Conservation (phyloP, 2,113 vertebrate genomes). For the Thomomys bottae region DNA sequence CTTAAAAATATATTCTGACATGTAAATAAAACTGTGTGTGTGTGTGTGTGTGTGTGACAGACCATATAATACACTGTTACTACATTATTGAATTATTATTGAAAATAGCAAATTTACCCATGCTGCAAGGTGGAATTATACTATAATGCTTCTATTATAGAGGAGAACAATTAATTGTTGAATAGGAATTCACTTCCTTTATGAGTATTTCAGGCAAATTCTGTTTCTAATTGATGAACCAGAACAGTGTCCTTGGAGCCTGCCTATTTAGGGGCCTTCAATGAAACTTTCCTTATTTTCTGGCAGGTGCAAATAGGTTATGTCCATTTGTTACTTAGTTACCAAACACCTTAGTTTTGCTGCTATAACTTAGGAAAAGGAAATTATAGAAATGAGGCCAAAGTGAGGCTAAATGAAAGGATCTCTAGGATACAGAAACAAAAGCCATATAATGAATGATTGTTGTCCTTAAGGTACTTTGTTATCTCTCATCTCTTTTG, state of each 20-base stretch:
- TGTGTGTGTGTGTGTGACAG: background rate
- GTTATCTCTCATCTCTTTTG: too few relatives aligned
- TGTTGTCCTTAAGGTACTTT: too few relatives aligned
- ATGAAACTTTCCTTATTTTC: conserved; percentile 5
- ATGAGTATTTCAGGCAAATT: conserved; percentile 46
- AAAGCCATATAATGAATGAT: too few relatives aligned
- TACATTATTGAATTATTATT: background rate
- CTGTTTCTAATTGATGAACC: conserved; percentile 38
- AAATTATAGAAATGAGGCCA: conserved; percentile 50
- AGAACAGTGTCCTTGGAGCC: background rate
- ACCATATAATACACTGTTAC: background rate
- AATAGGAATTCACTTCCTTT: background rate
- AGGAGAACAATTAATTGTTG: background rate
- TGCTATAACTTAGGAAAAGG: conserved; percentile 51
- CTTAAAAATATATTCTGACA: conserved; percentile 19
- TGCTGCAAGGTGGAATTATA: background rate
- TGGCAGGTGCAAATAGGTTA: conserved; percentile 32
- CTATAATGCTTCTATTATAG: background rate
- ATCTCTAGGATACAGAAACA: too few relatives aligned
- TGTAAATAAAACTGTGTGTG: background rate
- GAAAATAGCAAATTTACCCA: conserved; percentile 27
- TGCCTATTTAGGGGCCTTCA: background rate
- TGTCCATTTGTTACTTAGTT: background rate
- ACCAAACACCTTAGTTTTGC: conserved; percentile 46
- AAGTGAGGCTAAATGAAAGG: too few relatives aligned